Evolutionary conservation across 1,140 invertebrate genomes (phyloP).

Genomic region (Eubasilissa regina): DNA sequence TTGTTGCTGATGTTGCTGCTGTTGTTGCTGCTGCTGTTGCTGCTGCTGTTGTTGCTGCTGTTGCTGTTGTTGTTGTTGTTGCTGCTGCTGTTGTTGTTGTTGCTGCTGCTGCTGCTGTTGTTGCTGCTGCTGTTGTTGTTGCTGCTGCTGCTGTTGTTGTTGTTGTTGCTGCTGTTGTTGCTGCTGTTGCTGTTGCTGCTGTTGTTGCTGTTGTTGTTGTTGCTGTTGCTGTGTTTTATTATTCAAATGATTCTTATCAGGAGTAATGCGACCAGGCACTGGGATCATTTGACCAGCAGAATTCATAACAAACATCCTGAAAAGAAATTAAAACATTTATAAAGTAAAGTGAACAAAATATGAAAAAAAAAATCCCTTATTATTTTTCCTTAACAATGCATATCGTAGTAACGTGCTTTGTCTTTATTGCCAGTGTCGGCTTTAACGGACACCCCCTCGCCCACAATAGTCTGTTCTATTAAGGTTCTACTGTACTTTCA

Average conservation of each 20-base stretch:
- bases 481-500: too few species aligned
- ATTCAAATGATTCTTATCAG: constrained; percentile 64
- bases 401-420: too few species aligned
- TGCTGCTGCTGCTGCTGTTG: constrained; percentile 62
- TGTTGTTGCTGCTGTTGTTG: constrained; percentile 64
- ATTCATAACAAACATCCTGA: constrained; percentile 74
- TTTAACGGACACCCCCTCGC: too few species aligned
- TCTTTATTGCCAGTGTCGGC: too few species aligned
- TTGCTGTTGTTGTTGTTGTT: constrained; percentile 65
- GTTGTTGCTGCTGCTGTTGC: constrained; percentile 49
- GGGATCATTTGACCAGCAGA: constrained; percentile 72
- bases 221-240: constrained; percentile 66
- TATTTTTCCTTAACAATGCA: too few species aligned
- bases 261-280: constrained; percentile 67
- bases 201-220: constrained; percentile 56
- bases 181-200: constrained; percentile 62
- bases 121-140: constrained; percentile 43
- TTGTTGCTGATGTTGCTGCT: constrained; percentile 52
- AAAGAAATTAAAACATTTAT: neutral
- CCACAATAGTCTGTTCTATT: too few species aligned
- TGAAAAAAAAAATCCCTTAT: too few species aligned
- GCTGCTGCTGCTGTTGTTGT: constrained; percentile 50
- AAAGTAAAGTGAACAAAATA: too few species aligned
- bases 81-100: constrained; percentile 60
- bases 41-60: constrained; percentile 62